phyloP scores from a whole-genome alignment of 2,888 invertebrate genomes.

The Celastrina argiolus region DNA sequence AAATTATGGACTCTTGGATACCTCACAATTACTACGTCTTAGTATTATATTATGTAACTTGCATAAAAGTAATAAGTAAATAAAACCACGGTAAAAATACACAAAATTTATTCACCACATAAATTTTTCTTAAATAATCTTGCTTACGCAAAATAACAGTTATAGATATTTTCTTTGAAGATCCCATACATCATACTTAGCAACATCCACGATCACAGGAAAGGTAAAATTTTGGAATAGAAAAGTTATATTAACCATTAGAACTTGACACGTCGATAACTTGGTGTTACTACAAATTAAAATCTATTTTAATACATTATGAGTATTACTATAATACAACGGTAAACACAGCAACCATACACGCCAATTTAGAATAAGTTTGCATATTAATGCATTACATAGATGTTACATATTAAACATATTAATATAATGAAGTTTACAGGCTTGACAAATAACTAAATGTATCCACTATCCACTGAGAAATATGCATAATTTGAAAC shows the following conservation, averaged over 20 bases:
- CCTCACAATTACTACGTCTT: background rate
- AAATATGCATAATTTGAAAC: too few species aligned
- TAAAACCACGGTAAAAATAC: constrained; percentile 52
- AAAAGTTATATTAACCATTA: constrained; percentile 62
- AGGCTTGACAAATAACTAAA: background rate
- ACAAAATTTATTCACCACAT: constrained; percentile 77
- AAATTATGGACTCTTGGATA: background rate
- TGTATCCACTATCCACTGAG: too few species aligned
- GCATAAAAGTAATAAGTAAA: constrained; percentile 34
- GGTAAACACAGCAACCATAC: constrained; percentile 31
- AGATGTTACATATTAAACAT: background rate
- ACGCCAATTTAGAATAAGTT: constrained; percentile 5
- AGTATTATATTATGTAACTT: too few species aligned
- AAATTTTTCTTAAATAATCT: constrained; percentile 67
- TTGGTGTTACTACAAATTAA: constrained; percentile 68
- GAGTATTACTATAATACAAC: constrained; percentile 54
- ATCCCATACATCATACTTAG: constrained; percentile 64
- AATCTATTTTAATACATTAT: constrained; percentile 45
- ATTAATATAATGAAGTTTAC: background rate
- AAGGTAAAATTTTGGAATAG: constrained; percentile 72
- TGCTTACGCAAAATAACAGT: constrained; percentile 73
- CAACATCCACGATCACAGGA: constrained; percentile 74
- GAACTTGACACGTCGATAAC: constrained; percentile 52
- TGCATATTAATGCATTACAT: background rate
- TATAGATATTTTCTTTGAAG: constrained; percentile 64